Conservation (phyloP, 2,113 vertebrate genomes). For the Tychaedon coryphoeus region DNA sequence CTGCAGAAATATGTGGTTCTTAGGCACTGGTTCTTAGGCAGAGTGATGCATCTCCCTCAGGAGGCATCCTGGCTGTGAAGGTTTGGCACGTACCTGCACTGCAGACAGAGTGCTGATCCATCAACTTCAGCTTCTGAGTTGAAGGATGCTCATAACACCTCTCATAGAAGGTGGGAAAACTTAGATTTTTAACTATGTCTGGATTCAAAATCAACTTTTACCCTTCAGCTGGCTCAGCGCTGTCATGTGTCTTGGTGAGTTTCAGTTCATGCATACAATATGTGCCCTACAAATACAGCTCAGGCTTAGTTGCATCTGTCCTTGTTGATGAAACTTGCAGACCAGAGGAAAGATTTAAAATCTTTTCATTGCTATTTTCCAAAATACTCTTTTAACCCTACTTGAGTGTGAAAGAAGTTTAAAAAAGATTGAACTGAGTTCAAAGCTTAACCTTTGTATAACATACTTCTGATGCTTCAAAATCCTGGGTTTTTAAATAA, state of each 20-base stretch:
- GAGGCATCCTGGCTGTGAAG: neutral
- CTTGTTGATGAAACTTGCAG: neutral
- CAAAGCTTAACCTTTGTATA: neutral
- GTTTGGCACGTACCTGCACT: neutral
- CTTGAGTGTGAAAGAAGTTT: neutral
- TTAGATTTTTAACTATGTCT: neutral
- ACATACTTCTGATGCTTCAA: neutral
- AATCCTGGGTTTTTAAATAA: rapidly evolving
- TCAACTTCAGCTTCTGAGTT: neutral
- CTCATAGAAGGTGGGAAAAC: neutral
- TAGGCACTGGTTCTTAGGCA: neutral
- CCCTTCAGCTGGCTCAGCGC: neutral
- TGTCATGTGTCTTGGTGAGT: neutral
- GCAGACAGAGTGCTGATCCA: neutral
- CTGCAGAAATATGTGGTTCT: neutral
- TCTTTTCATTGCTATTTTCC: neutral
- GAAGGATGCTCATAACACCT: neutral
- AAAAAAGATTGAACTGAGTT: neutral
- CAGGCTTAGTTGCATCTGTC: neutral
- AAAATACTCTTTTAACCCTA: neutral
- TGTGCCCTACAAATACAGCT: neutral
- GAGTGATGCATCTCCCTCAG: neutral
- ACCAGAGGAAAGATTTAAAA: neutral
- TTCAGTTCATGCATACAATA: neutral
- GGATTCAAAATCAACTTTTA: neutral